Evolutionary conservation across 2,113 vertebrate species (phyloP), one percentile per base, ranked within the genome.

Genomic region (Podarcis cretensis): DNA sequence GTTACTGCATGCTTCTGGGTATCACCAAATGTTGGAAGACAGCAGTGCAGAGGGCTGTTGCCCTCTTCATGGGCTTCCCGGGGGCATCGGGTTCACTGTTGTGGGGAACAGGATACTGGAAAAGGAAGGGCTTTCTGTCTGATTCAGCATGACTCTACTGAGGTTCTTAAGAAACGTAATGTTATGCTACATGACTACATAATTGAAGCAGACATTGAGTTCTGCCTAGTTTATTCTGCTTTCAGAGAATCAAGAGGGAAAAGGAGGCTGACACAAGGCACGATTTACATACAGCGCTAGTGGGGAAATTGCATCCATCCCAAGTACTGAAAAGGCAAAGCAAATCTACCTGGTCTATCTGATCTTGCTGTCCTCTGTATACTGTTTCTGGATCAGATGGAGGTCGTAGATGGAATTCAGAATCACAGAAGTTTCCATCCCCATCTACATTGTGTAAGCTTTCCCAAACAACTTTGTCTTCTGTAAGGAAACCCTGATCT

Each of bases 401-500:
- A 87, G 99, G 99, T 89, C 99, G 97, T 78, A 99, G 95, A 93
- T 96, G 97, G 95, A 99, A 99, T 92, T 99, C 98, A 0, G 99
- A 99, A 82, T 99, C 98, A 83, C 99, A 99, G 96, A 99, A 99
- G 92, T 99, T 99, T 66, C 99, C 98, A 27, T 99, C 99, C 40
- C 99, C 99, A 14, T 99, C 99, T 8, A 99, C 99, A 35, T 99
- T 99, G 92, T 99, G 99, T 63, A 99, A 97, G 94, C 99, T 99
- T 96, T 99, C 99, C 99, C 99, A 99, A 71, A 99, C 98, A 89
- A 99, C 97, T 91, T 99, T 99, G 95, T 99, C 99, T 95, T 99
- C 99, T 1, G 99, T 99, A 88, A 99, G 98, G 96, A 99, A 99
- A 40, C 99, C 99, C 95, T 99, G 99, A 94, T 99, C 99, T 80